phyloP scores from a whole-genome alignment of 1,140 invertebrate species.

The Drosophila subpulchrella region DNA sequence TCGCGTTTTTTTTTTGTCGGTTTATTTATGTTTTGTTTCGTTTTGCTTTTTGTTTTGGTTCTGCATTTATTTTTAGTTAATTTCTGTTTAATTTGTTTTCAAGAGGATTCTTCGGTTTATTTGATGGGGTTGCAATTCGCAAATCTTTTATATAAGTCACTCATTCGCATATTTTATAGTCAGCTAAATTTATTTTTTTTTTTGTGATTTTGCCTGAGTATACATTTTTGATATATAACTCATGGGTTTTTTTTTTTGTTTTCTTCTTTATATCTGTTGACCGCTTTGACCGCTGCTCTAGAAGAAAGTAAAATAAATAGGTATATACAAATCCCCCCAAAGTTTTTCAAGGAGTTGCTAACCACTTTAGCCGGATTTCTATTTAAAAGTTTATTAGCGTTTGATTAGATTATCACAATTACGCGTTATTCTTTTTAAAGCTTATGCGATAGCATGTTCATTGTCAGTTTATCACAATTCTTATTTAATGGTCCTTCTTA shows the following conservation, averaged over 20 bases:
- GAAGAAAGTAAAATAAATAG: conserved; percentile 23
- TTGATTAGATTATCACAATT: conserved; percentile 70
- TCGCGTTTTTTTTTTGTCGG: conserved; percentile 12
- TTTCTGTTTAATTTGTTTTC: conserved; percentile 29
- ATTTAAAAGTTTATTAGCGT: conserved; percentile 21
- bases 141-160: conserved; percentile 21
- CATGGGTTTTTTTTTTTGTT: conserved; percentile 19
- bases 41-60: conserved; percentile 50
- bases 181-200: conserved; percentile 8
- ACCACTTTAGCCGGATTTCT: conserved; percentile 6
- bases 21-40: conserved; percentile 38
- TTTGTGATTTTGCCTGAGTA: conserved; percentile 5
- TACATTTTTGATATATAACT: conserved; percentile 35
- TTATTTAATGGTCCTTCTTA: conserved; percentile 20
- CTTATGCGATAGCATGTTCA: conserved; percentile 14
- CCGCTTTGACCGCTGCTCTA: conserved; percentile 69
- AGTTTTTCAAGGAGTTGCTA: conserved; percentile 28
- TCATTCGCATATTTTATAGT: conserved; percentile 35
- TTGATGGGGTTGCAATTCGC: conserved; percentile 38
- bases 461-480: not conserved
- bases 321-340: conserved; percentile 12
- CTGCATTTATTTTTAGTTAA: conserved; percentile 40
- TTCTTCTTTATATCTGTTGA: conserved; percentile 37
- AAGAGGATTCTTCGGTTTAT: conserved; percentile 14
- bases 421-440: conserved; percentile 38